These are phyloP conservation scores for Corythucha ciliata DNA, from an alignment of 2,888 invertebrate genomes.

Conservation along the genomic window DNA sequence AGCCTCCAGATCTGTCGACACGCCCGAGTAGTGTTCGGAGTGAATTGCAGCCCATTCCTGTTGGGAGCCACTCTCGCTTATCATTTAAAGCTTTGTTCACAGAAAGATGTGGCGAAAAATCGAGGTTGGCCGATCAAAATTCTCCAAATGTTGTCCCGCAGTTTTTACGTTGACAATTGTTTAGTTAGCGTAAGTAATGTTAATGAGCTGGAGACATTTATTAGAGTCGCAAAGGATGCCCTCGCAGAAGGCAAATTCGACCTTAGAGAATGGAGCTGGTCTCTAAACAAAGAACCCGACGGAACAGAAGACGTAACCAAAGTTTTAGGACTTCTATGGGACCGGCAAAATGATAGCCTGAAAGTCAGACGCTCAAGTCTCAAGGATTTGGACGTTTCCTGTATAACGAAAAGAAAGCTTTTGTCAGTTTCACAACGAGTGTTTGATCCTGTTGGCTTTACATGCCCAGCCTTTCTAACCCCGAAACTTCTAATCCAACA, in stretches of 20 bases:
- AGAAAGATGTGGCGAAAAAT: too few species aligned
- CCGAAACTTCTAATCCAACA: too few species aligned
- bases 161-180: conserved; percentile 5
- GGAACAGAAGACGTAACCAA: too few species aligned
- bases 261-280: not conserved
- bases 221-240: not conserved
- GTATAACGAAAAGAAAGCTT: too few species aligned
- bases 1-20: not conserved
- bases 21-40: not conserved
- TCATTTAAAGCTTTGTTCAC: not conserved
- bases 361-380: too few species aligned
- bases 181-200: not conserved
- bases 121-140: not conserved
- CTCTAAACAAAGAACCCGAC: too few species aligned
- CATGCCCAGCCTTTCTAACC: too few species aligned
- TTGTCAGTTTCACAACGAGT: too few species aligned
- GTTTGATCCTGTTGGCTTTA: too few species aligned
- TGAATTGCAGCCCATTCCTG: not conserved
- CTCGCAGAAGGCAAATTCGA: conserved; percentile 7
- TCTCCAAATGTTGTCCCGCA: not conserved
- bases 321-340: too few species aligned
- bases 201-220: not conserved
- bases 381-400: too few species aligned
- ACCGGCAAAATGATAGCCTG: too few species aligned
- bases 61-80: not conserved